Evolutionary conservation across 2,888 invertebrate species (phyloP), one percentile per base, ranked within the genome.

Genomic region (Rhimphoctona megacephalus): DNA sequence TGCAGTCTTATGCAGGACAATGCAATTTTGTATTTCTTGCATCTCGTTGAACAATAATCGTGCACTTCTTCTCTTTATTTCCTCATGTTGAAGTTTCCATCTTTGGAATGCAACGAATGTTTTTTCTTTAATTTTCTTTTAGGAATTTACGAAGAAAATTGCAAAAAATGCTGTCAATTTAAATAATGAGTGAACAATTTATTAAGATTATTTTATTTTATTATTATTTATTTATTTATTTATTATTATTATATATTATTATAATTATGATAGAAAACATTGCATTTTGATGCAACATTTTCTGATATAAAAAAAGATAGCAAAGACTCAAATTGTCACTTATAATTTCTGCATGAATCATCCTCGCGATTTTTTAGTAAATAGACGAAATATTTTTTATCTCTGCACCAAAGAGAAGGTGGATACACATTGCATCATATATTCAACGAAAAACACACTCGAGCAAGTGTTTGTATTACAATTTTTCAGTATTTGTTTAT

Each of bases 1-100:
- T 72, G 33, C 33, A 22, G 5, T 80, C 46, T 9, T 19, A 49
- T n/a, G 36, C 52, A 6, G 64, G 36, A 46, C 81, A 64, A 81
- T 72, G 64, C 52, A 66, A 49, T 52, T 73, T 66, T 30, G 22
- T 25, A 49, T 19, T 64, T 61, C 46, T n/a, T 25, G 25, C 43
- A 57, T 74, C 52, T 54, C 33, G 8, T 43, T 46, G 4, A 57
- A 49, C 52, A n/a, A 52, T 49, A 49, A 43, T 39, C 22, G n/a
- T 9, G 5, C 22, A 39, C 3, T 69, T 69, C 46, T n/a, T 36
- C 6, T n/a, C n/a, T n/a, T n/a, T n/a, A n/a, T 36, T 54, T 22
- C 22, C 54, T 57, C 25, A 9, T 0, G 9, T 25, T 11, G 0
- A 57, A 57, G 4, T 25, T 30, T 57, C 25, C 14, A 30, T 25